Evolutionary conservation across 2,113 vertebrate species (phyloP).

Genomic region (Sterna hirundo): DNA sequence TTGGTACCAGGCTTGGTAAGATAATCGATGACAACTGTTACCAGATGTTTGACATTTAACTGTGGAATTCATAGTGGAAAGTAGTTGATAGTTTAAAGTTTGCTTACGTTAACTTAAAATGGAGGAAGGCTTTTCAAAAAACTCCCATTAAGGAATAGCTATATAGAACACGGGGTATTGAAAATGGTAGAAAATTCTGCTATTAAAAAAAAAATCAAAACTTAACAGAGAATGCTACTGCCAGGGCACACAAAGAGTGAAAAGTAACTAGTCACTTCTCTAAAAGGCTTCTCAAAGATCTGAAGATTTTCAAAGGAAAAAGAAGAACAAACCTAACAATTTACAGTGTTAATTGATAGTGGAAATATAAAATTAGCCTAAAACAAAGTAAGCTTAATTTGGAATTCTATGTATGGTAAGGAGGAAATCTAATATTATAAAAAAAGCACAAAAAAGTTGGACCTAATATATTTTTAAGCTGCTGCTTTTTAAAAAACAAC

Average conservation of each 20-base stretch:
- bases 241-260: not conserved
- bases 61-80: conserved; percentile 20
- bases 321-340: not conserved
- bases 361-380: not conserved
- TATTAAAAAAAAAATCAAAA: not conserved
- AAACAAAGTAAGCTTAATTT: not conserved
- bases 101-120: not conserved
- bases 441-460: not conserved
- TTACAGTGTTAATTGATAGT: not conserved
- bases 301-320: not conserved
- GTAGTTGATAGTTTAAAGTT: not conserved
- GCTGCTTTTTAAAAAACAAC: not conserved
- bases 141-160: not conserved
- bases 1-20: conserved; percentile 60
- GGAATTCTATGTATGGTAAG: not conserved
- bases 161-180: not conserved
- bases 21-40: conserved; percentile 59
- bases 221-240: not conserved
- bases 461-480: not conserved
- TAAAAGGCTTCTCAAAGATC: not conserved
- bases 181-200: not conserved
- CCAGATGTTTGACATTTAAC: conserved; percentile 49
- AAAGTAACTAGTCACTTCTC: not conserved
- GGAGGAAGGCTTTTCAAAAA: not conserved
- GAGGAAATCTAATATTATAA: not conserved